Evolutionary conservation across 2,797 vertebrate genomes (phyloP).

Genomic region (Smutsia temminckii): DNA sequence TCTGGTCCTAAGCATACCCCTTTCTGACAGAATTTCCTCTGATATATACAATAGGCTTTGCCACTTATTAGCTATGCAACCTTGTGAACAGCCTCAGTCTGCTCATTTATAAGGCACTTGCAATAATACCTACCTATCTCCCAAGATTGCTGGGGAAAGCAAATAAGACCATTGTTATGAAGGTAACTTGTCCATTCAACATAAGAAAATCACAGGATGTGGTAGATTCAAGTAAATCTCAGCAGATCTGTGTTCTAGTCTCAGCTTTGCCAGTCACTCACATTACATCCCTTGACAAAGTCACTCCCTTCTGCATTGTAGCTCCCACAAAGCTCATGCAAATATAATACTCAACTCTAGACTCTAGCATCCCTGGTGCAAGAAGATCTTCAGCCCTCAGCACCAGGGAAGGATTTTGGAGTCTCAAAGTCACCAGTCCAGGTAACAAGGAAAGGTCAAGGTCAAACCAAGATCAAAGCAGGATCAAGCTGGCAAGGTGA

Average conservation of each 20-base stretch:
- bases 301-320: not conserved
- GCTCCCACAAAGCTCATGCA: not conserved
- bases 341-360: not conserved
- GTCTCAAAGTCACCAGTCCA: not conserved
- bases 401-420: not conserved
- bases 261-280: not conserved
- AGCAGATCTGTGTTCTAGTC: not conserved
- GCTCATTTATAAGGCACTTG: not conserved
- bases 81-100: not conserved
- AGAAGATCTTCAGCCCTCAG: not conserved
- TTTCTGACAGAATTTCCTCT: conserved; percentile 10
- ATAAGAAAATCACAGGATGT: not conserved
- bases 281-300: not conserved
- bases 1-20: not conserved
- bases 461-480: not conserved
- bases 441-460: not conserved
- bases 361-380: not conserved
- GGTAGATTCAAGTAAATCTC: not conserved
- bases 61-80: not conserved
- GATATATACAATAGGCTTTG: not conserved
- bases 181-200: not conserved
- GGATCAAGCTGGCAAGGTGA: not conserved
- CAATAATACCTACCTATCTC: not conserved
- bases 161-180: not conserved
- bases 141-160: not conserved